Evolutionary conservation across 2,797 vertebrate genomes (phyloP).

Genomic region (Parauchenoglanis punctatus): DNA sequence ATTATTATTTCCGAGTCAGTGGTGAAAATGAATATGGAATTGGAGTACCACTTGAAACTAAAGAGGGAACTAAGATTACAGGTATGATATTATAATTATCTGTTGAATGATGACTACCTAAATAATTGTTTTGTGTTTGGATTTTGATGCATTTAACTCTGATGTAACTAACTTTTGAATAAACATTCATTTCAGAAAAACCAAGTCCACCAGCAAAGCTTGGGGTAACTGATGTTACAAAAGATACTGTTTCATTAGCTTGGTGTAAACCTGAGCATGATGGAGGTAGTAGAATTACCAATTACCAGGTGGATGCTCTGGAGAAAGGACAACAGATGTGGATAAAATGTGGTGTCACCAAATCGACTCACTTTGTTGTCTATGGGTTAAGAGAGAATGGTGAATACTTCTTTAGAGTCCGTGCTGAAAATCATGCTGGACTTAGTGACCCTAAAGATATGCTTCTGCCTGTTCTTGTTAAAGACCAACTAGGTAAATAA

Average conservation of each 20-base stretch:
- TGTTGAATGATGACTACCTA: neutral
- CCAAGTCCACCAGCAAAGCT: constrained; percentile 94
- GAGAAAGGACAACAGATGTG: constrained; percentile 97
- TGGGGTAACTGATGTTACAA: constrained; percentile 87
- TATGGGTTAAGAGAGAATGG: constrained; percentile 88
- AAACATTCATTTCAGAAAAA: constrained; percentile 83
- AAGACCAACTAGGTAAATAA: constrained; percentile 90
- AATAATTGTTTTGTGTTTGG: constrained; percentile 15
- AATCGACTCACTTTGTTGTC: constrained; percentile 83
- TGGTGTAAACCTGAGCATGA: constrained; percentile 97
- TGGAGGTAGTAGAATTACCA: constrained; percentile 91
- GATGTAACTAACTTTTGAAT: constrained; percentile 8
- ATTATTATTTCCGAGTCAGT: constrained; percentile 94
- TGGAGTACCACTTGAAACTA: constrained; percentile 87
- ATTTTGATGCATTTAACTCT: neutral
- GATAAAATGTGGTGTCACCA: constrained; percentile 91
- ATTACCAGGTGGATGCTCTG: constrained; percentile 88
- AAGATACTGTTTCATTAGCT: constrained; percentile 88
- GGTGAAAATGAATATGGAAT: constrained; percentile 94
- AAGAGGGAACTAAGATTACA: constrained; percentile 93
- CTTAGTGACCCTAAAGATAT: constrained; percentile 91
- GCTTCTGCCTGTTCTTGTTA: constrained; percentile 86
- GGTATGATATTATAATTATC: constrained; percentile 71
- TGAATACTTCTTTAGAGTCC: constrained; percentile 96
- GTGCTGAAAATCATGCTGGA: constrained; percentile 94